phyloP scores from a whole-genome alignment of 2,888 invertebrate genomes.

The Spodoptera littoralis region DNA sequence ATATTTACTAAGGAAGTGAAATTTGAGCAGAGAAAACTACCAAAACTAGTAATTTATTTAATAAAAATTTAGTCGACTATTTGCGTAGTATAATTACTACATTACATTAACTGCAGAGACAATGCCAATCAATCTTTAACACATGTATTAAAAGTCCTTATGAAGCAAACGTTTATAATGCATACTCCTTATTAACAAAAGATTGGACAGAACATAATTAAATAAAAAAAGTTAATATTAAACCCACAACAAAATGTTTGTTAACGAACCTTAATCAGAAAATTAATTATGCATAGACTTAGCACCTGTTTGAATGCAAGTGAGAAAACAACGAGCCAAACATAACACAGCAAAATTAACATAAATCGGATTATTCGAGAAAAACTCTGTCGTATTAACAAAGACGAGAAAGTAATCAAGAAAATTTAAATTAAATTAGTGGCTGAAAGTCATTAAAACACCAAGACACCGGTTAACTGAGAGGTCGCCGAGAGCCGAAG shows the following conservation, averaged over 20 bases:
- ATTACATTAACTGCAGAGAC: no score
- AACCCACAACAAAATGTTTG: conserved; percentile 21
- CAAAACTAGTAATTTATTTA: no score
- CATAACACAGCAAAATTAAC: conserved; percentile 26
- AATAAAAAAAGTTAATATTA: conserved; percentile 12
- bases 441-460: conserved; percentile 67
- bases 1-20: no score
- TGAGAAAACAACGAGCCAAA: conserved; percentile 29
- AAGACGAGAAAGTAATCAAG: conserved; percentile 63
- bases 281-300: conserved; percentile 26
- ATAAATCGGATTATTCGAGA: conserved; percentile 41
- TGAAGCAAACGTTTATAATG: no score
- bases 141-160: no score
- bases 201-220: background rate
- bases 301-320: conserved; percentile 35
- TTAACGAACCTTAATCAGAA: conserved; percentile 20
- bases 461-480: conserved; percentile 41
- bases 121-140: no score
- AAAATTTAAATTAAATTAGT: conserved; percentile 67
- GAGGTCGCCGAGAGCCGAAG: conserved; percentile 19
- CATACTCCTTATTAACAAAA: background rate
- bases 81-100: no score
- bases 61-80: no score
- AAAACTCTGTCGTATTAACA: conserved; percentile 47
- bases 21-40: no score